Evolutionary conservation across 2,888 invertebrate genomes (phyloP).

Genomic region (Epirrhoe tristata): DNA sequence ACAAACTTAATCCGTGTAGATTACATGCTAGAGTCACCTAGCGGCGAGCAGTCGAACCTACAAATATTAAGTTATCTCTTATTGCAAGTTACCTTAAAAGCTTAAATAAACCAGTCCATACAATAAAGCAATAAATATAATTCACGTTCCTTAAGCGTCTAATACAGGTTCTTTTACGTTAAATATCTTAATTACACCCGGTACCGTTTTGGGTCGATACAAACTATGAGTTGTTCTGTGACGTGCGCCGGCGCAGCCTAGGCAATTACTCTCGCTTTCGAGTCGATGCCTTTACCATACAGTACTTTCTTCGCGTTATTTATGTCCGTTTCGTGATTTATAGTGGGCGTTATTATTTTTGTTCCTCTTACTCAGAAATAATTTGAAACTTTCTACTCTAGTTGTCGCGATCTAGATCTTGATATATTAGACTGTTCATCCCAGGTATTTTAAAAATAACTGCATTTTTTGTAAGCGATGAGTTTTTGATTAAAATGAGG

Average conservation of each 20-base stretch:
- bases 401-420: conserved; percentile 17
- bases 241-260: conserved; percentile 41
- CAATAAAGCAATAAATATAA: neutral
- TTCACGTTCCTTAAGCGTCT: neutral
- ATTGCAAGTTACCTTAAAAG: neutral
- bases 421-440: conserved; percentile 1
- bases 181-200: conserved; percentile 30
- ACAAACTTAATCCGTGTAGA: neutral
- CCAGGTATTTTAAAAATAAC: neutral
- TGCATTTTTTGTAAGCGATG: neutral
- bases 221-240: conserved; percentile 12
- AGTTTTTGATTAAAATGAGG: neutral
- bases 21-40: conserved; percentile 17
- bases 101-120: neutral
- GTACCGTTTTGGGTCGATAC: conserved; percentile 35
- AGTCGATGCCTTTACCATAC: conserved; percentile 65
- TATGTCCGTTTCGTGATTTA: conserved; percentile 50
- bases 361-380: conserved; percentile 43
- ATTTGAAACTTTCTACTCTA: conserved; percentile 38
- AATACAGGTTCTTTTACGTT: conserved; percentile 3
- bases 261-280: conserved; percentile 78
- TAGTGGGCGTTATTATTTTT: conserved; percentile 41
- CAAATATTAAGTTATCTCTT: neutral
- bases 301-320: conserved; percentile 63
- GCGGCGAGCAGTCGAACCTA: conserved; percentile 8